Base-by-base conservation (phyloP, 2,888 invertebrate species). In the Coremacera marginata region DNA sequence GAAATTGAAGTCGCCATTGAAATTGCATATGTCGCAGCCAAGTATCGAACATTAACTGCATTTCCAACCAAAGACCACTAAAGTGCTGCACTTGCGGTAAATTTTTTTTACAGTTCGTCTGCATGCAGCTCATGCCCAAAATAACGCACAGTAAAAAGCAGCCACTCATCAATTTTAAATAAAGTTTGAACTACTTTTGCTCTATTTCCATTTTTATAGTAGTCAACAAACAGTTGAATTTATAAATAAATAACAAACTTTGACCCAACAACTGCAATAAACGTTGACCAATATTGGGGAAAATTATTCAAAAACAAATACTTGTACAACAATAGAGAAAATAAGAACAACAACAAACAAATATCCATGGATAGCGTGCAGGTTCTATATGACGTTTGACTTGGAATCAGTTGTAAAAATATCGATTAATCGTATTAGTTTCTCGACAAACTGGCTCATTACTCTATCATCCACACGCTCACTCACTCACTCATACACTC, bases 161-260 rank as follows among this genome's bases (percentile, higher is more conserved):
- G 44, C 11, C 44, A 11, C 44, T 44, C 44, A 44, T 44, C 44
- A 44, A 11, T 44, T 44, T 14, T 11, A 1, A 44, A 44, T 31
- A 27, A 22, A 31, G 31, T 63, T 63, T 63, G n/a, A 63, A 63
- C 34, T 63, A 34, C 34, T 25, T 44, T 63, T 34, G 31, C 63
- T 34, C 63, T 27, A 63, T 63, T 63, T 63, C 16, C n/a, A 22
- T 2, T 31, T 62, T 62, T 65, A 34, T 65, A 25, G 22, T 65
- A 25, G 22, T 22, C 63, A 63, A 27, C 31, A 25, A 34, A 63
- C 22, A 44, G 9, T 8, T 14, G 37, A 67, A 19, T 25, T 19
- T 27, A 49, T 67, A 67, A 67, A 44, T 67, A 44, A 67, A 67
- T 67, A 44, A 67, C 67, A 19, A 44, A 37, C 22, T 8, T 44